Base-by-base conservation (phyloP, 2,113 vertebrate genomes). In the Elachura formosa region DNA sequence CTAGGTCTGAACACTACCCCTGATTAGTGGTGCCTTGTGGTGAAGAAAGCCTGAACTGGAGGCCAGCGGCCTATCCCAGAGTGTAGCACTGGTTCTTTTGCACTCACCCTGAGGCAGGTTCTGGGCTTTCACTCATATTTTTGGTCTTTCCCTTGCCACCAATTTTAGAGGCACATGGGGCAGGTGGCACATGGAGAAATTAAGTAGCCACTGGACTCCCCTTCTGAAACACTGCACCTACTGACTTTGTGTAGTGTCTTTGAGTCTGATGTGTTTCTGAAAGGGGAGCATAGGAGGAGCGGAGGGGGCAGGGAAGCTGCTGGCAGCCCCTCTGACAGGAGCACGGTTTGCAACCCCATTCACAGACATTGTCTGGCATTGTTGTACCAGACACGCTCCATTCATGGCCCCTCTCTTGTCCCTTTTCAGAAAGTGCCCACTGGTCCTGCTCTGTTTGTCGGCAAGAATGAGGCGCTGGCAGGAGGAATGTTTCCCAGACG, bases 401-500 rank as follows among this genome's bases (percentile, higher is more conserved):
- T 97, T 96, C 95, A 90, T 3, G 28, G 63, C 84, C 22, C 49
- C 84, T 95, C 84, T 91, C 67, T 19, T 10, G 75, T 48, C 80
- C 86, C 94, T 94, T 95, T 97, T 95, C 96, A 96, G 96, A 62
- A 7, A 92, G 90, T 93, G 72, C 73, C 85, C 92, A 15, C 28
- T 51, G 90, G 93, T 94, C 89, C 93, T 90, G 95, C 95, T 98
- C 97, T 97, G 97, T 96, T 96, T 97, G 94, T 96, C 73, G 62
- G 96, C 96, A 96, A 96, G 96, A 97, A 95, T 92, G 95, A 96
- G 87, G 49, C 31, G 68, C 67, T 4, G 34, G 40, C 86, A 73
- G 89, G 48, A 94, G 87, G 90, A 97, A 94, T 82, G 93, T 96
- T 97, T 97, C 98, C 97, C 97, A 98, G 98, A 97, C 95, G 2